phyloP scores from a whole-genome alignment of 1,140 invertebrate species.

The Fopius arisanus region DNA sequence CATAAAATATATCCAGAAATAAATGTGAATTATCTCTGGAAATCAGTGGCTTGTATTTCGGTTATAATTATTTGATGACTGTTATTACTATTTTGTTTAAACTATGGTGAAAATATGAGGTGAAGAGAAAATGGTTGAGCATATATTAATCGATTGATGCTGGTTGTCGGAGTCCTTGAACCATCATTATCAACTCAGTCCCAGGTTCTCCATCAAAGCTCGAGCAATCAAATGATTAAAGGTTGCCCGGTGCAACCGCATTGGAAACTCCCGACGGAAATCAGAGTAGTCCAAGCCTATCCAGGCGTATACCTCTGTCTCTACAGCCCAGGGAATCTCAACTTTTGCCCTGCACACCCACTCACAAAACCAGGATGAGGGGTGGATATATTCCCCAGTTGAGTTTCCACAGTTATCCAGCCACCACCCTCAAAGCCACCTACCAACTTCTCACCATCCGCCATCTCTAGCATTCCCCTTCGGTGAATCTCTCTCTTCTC shows the following conservation, averaged over 20 bases:
- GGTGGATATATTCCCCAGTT: not conserved
- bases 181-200: no score
- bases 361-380: not conserved
- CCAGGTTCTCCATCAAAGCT: slow-evolving; percentile 45
- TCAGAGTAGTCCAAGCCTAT: slow-evolving; percentile 47
- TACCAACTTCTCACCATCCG: slow-evolving; percentile 38
- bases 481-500: not conserved
- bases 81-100: no score
- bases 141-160: no score
- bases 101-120: no score
- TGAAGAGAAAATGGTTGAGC: no score
- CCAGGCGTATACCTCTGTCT: slow-evolving; percentile 37
- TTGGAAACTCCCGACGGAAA: slow-evolving; percentile 57
- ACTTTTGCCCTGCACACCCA: slow-evolving; percentile 8
- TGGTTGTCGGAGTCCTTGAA: no score
- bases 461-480: slow-evolving; percentile 19
- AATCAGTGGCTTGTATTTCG: no score
- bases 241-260: slow-evolving; percentile 38
- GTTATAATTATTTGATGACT: no score
- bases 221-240: slow-evolving; percentile 63
- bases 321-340: slow-evolving; percentile 14
- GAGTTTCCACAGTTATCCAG: slow-evolving; percentile 30
- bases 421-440: slow-evolving; percentile 41
- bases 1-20: no score
- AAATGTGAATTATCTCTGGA: no score